These are phyloP conservation scores for Melinopterus prodromus DNA, from an alignment of 2,888 invertebrate species.

Conservation along the genomic window DNA sequence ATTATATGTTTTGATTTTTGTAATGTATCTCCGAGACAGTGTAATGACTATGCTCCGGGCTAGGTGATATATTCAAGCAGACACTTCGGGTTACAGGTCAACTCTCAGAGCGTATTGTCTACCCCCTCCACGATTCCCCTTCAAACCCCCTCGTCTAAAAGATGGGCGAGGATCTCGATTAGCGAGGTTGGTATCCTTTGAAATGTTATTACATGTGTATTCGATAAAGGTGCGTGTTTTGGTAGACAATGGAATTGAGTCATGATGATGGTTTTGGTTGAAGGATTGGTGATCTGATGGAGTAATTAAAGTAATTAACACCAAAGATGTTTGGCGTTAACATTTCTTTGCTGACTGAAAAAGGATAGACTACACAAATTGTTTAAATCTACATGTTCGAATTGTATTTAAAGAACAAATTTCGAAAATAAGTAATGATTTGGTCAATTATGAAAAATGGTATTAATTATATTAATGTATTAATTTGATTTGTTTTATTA, in stretches of 20 bases:
- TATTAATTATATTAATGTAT: no score
- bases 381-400: no score
- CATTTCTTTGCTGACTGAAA: no score
- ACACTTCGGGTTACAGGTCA: constrained; percentile 39
- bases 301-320: background rate
- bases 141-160: background rate
- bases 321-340: no score
- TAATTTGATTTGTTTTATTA: no score
- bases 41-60: constrained; percentile 57
- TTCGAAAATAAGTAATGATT: no score
- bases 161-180: background rate
- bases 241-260: background rate
- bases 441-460: no score
- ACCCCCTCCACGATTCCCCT: background rate
- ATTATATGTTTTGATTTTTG: constrained; percentile 59
- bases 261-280: background rate
- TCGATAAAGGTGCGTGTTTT: background rate
- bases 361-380: no score
- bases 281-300: background rate
- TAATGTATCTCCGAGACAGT: constrained; percentile 59
- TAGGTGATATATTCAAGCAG: constrained; percentile 55
- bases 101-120: background rate
- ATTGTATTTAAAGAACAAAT: no score
- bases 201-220: background rate
- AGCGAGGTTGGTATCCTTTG: background rate